A percentile compares a stretch with the other conserved stretches of the same genome.
Evolutionary conservation across 92 coral and sea anemone species (phyloP).

Genomic region (Epizoanthus scotinus): DNA sequence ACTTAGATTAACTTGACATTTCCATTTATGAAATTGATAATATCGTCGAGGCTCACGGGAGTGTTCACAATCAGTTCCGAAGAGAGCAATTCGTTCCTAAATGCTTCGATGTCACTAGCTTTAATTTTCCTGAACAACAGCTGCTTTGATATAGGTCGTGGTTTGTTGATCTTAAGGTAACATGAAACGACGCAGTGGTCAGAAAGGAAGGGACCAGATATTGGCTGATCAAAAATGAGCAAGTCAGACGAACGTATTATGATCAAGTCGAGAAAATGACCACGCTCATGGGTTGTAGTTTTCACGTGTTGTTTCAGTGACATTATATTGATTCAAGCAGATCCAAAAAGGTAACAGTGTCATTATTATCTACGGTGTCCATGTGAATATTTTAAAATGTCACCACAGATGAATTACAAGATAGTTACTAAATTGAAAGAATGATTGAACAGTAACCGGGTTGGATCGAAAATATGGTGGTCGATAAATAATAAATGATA

Average conservation of each 20-base stretch:
- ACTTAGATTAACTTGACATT: too few species aligned
- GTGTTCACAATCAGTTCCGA: too few species aligned
- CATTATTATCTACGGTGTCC: conserved; percentile 10
- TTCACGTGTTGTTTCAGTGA: conserved; percentile 32
- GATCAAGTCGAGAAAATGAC: conserved; percentile 30
- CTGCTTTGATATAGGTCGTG: conserved; percentile 18
- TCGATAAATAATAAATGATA: conserved; percentile 6
- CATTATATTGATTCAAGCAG: conserved; percentile 42
- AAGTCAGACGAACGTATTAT: conserved; percentile 35
- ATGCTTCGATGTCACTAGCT: too few species aligned
- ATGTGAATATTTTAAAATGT: too few species aligned
- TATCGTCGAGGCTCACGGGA: too few species aligned
- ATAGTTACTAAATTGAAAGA: too few species aligned
- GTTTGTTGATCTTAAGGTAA: conserved; percentile 26
- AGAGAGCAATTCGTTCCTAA: too few species aligned
- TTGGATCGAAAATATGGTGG: too few species aligned
- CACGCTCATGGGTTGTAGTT: too few species aligned
- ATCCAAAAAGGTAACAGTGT: conserved; percentile 27
- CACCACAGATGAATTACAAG: too few species aligned
- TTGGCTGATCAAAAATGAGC: conserved; percentile 17
- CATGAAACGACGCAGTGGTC: conserved; percentile 38
- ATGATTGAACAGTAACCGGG: neutral
- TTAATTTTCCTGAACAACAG: too few species aligned
- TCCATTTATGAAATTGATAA: too few species aligned
- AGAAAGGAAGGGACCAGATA: conserved; percentile 22